These are phyloP conservation scores for Gallinago undulata DNA, from an alignment of 2,113 vertebrate genomes.

Conservation along the genomic window DNA sequence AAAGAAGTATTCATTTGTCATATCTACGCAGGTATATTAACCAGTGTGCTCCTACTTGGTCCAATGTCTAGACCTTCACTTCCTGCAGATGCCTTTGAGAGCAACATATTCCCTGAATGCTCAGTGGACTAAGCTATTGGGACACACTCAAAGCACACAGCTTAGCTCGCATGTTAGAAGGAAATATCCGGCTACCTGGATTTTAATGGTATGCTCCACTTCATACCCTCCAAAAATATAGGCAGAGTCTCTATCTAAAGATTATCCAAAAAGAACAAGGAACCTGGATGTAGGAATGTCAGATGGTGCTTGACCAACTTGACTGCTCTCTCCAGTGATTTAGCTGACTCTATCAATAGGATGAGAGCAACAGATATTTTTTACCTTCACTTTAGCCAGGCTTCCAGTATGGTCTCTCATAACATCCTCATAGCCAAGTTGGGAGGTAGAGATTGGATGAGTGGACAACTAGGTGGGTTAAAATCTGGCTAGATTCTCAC, in stretches of 20 bases:
- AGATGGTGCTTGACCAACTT: not conserved
- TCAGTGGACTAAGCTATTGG: rapidly evolving
- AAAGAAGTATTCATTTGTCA: not conserved
- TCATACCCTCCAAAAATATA: not conserved
- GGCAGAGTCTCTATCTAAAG: not conserved
- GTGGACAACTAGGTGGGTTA: not conserved
- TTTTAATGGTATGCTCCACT: not conserved
- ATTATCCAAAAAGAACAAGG: not conserved
- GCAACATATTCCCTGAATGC: not conserved
- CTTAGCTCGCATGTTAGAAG: not conserved
- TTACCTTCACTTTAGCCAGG: not conserved
- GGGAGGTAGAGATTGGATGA: not conserved
- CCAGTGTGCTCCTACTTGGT: rapidly evolving
- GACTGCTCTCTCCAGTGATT: not conserved
- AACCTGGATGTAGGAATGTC: not conserved
- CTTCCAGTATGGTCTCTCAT: not conserved
- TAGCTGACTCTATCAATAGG: not conserved
- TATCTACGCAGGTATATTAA: not conserved
- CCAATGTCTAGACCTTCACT: not conserved
- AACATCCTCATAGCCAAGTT: not conserved
- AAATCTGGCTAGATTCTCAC: not conserved
- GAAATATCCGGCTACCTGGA: not conserved
- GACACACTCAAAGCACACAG: not conserved
- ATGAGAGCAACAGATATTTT: not conserved
- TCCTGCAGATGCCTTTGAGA: not conserved